These are phyloP conservation scores for Leptinotarsa defecta DNA, from an alignment of 1,140 invertebrate genomes.

Conservation along the genomic window DNA sequence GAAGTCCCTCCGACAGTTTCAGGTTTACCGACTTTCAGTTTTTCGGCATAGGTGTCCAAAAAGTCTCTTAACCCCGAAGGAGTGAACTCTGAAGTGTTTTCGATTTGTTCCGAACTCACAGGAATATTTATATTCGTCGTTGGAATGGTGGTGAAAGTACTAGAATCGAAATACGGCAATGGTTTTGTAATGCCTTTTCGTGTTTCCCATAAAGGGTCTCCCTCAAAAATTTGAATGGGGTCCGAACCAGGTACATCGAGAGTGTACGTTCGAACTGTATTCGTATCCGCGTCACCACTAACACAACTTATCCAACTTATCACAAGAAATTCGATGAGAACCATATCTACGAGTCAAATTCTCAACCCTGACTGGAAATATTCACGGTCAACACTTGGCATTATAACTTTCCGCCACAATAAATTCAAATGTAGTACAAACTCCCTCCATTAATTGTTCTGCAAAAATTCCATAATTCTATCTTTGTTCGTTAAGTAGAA, in stretches of 20 bases:
- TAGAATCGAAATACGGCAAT: slow-evolving; percentile 27
- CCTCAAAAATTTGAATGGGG: slow-evolving; percentile 62
- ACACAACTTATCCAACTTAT: slow-evolving; percentile 5
- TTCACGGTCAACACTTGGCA: slow-evolving; percentile 30
- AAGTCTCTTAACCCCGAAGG: slow-evolving; percentile 62
- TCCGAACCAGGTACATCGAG: slow-evolving; percentile 60
- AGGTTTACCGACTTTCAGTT: slow-evolving; percentile 56
- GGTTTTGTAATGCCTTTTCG: slow-evolving; percentile 17
- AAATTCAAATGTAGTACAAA: slow-evolving; percentile 44
- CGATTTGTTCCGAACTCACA: slow-evolving; percentile 26
- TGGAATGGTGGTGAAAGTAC: slow-evolving; percentile 22
- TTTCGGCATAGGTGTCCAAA: slow-evolving; percentile 63
- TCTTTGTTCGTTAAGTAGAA: slow-evolving; percentile 35
- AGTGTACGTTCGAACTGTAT: slow-evolving; percentile 51
- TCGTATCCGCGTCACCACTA: background rate
- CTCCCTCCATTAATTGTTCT: slow-evolving; percentile 34
- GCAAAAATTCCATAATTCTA: slow-evolving; percentile 33
- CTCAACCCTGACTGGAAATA: slow-evolving; percentile 40
- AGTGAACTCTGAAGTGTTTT: slow-evolving; percentile 50
- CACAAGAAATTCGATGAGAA: slow-evolving; percentile 25
- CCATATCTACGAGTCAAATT: slow-evolving; percentile 33
- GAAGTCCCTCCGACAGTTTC: slow-evolving; percentile 58
- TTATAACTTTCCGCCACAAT: slow-evolving; percentile 46
- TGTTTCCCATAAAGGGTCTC: slow-evolving; percentile 45
- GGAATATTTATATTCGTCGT: slow-evolving; percentile 13